These are phyloP conservation scores for Medauroidea extradentata DNA, from an alignment of 1,140 invertebrate genomes.

Conservation along the genomic window DNA sequence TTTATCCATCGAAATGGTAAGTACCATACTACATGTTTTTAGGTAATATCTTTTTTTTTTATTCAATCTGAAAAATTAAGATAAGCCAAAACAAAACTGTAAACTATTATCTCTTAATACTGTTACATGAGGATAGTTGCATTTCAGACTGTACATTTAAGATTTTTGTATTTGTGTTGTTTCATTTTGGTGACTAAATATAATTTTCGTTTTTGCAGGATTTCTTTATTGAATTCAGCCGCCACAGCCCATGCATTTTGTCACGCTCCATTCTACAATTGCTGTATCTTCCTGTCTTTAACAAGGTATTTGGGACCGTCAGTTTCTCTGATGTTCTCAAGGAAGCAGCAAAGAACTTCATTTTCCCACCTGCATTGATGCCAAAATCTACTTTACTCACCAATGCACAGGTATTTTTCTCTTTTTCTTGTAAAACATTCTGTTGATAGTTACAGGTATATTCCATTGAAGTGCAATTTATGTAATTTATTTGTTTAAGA, in stretches of 20 bases:
- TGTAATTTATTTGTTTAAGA: too few relatives aligned
- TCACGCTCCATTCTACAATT: slow-evolving; percentile 88
- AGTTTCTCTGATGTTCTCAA: slow-evolving; percentile 73
- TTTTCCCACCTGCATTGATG: slow-evolving; percentile 78
- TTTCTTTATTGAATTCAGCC: slow-evolving; percentile 91
- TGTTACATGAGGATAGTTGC: too few relatives aligned
- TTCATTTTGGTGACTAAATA: too few relatives aligned
- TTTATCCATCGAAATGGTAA: too few relatives aligned
- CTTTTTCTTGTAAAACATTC: neutral
- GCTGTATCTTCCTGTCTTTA: slow-evolving; percentile 59
- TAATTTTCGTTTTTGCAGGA: slow-evolving; percentile 61
- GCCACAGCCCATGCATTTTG: slow-evolving; percentile 85
- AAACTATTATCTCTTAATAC: too few relatives aligned
- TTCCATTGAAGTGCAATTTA: too few relatives aligned
- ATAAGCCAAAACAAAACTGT: too few relatives aligned
- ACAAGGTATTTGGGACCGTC: slow-evolving; percentile 44
- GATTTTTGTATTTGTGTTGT: slow-evolving; percentile 12
- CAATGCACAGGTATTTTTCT: slow-evolving; percentile 53
- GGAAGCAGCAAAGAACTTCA: slow-evolving; percentile 81
- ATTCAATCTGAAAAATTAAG: too few relatives aligned
- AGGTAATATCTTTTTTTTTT: too few relatives aligned
- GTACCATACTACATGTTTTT: too few relatives aligned
- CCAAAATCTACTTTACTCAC: slow-evolving; percentile 58
- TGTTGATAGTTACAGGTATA: too few relatives aligned
- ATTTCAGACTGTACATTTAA: too few relatives aligned